Base-by-base conservation (phyloP, 2,888 invertebrate species). In the Platycnemis pennipes region DNA sequence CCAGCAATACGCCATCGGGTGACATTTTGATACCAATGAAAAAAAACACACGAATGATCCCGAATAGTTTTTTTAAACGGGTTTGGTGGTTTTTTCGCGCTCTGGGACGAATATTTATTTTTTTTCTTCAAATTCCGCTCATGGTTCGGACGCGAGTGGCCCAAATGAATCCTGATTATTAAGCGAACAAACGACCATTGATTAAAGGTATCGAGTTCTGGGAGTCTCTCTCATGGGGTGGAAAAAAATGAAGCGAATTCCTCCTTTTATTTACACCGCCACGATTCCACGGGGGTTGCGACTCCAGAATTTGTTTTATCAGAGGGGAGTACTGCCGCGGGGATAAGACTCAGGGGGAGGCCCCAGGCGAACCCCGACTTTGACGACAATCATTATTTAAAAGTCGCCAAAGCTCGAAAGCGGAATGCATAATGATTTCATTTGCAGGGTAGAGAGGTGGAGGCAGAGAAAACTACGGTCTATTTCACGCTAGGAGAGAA, bases 341-440 rank as follows among this genome's bases (percentile, higher is more conserved):
- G 63, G n/a, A 63, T 3, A n/a, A 63, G 63, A 49, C 11, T 11
- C 11, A 49, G 49, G 49, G 19, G 19, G 19, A 11, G 49, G 19
- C 49, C 19, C 49, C 49, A 49, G 5, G 63, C 63, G 63, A n/a
- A 63, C 63, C n/a, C 49, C 63, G 22, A 3, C 63, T 26, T 8
- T n/a, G 63, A n/a, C n/a, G 63, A n/a, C 63, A 63, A n/a, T n/a
- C 63, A 63, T 63, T 63, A 63, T 63, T 63, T 63, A 63, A n/a
- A n/a, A n/a, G 63, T 63, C n/a, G 7, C n/a, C 26, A 26, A 63
- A 63, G 63, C 63, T 63, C 63, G 63, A 63, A 26, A 26, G 63
- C n/a, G 26, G 63, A 63, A 63, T 63, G 63, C 63, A 63, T 63
- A 63, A 63, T 63, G 63, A 63, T 63, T 63, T 63, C 63, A 63